Evolutionary conservation across 2,797 vertebrate species (phyloP).

Genomic region (Artibeus jamaicensis): DNA sequence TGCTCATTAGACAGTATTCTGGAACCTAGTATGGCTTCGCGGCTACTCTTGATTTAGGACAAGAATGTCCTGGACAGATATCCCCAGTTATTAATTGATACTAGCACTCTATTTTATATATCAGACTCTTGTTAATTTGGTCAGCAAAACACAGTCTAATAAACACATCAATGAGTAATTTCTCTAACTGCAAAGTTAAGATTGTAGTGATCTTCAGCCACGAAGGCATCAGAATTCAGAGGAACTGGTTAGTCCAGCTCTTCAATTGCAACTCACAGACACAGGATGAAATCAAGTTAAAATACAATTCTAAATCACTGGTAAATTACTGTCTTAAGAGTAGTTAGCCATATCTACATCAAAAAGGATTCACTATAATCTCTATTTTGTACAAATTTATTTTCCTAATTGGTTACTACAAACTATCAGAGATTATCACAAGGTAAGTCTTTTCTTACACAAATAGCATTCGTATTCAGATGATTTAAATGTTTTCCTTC

Average conservation of each 20-base stretch:
- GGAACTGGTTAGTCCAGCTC: background rate
- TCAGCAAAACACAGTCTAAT: background rate
- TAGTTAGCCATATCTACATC: background rate
- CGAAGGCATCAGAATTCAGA: background rate
- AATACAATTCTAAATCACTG: background rate
- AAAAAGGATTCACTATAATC: background rate
- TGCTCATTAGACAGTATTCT: background rate
- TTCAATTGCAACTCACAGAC: background rate
- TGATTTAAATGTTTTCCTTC: background rate
- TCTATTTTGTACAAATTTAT: background rate
- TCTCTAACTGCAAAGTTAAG: background rate
- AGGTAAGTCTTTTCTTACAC: background rate
- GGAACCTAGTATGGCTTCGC: background rate
- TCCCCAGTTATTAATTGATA: background rate
- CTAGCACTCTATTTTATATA: background rate
- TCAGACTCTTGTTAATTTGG: background rate
- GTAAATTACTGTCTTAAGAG: background rate
- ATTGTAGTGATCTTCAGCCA: background rate
- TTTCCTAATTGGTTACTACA: background rate
- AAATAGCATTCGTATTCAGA: conserved; percentile 25
- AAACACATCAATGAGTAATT: background rate
- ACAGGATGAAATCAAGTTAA: background rate
- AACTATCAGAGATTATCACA: background rate
- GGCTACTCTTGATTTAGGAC: background rate
- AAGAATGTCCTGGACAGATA: background rate